A percentile compares a stretch with the other conserved stretches of the same genome.
These are phyloP conservation scores for Phaonia tiefii DNA, from an alignment of 2,888 invertebrate species.

Conservation along the genomic window DNA sequence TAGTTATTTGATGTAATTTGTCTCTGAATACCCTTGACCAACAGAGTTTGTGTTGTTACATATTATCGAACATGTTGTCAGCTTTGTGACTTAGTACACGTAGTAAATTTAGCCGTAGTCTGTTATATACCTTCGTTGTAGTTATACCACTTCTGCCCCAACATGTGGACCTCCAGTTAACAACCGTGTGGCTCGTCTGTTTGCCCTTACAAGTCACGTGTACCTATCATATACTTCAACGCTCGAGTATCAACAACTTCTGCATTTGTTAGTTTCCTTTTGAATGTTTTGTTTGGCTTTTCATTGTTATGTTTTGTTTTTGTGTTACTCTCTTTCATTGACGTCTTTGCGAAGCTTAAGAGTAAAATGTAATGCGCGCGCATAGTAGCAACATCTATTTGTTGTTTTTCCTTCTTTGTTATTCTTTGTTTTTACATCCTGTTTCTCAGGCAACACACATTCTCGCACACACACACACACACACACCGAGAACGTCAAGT, in stretches of 20 bases:
- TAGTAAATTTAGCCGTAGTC: too few relatives aligned
- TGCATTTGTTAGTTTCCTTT: constrained; percentile 8
- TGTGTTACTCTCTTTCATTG: background rate
- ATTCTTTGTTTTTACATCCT: constrained; percentile 27
- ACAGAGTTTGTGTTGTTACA: too few relatives aligned
- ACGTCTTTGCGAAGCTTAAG: background rate
- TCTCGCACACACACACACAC: background rate
- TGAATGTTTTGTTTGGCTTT: constrained; percentile 11
- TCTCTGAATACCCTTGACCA: too few relatives aligned
- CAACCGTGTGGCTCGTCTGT: too few relatives aligned
- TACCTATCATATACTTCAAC: too few relatives aligned
- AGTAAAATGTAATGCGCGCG: constrained; percentile 40
- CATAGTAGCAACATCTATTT: background rate
- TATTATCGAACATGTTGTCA: too few relatives aligned
- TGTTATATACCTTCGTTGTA: too few relatives aligned
- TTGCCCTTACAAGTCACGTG: too few relatives aligned
- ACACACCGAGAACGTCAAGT: constrained; percentile 1
- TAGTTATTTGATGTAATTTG: too few relatives aligned
- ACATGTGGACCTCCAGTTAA: too few relatives aligned
- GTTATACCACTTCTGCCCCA: too few relatives aligned
- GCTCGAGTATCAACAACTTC: constrained; percentile 34
- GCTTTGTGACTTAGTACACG: too few relatives aligned
- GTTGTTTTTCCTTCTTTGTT: constrained; percentile 9
- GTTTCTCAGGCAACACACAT: background rate
- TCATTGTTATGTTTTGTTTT: background rate